These are phyloP conservation scores for Catocala sponsa DNA, from an alignment of 2,888 invertebrate species.

Conservation along the genomic window DNA sequence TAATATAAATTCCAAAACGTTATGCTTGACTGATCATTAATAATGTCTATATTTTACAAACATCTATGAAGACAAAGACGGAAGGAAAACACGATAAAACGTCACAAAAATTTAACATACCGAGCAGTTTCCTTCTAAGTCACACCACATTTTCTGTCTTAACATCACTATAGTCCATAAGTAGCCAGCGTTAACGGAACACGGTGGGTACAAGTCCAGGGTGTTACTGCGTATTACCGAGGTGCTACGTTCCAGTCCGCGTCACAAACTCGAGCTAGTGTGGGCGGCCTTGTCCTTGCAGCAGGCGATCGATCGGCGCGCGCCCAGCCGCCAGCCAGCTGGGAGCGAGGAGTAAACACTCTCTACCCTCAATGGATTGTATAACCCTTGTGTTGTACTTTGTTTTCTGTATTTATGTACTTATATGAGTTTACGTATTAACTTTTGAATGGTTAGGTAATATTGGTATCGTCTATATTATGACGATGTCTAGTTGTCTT, in stretches of 20 bases:
- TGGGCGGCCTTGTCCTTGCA: slow-evolving; percentile 79
- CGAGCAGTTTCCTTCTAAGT: not conserved
- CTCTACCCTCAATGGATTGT: slow-evolving; percentile 42
- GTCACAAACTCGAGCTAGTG: slow-evolving; percentile 41
- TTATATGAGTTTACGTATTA: slow-evolving; percentile 8
- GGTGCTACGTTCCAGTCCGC: slow-evolving; percentile 50
- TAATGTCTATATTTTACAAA: too few species aligned
- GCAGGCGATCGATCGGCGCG: slow-evolving; percentile 78
- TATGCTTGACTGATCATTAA: too few species aligned
- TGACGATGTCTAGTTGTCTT: not conserved
- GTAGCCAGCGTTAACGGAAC: slow-evolving; percentile 3
- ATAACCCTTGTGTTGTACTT: slow-evolving; percentile 35
- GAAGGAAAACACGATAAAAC: too few species aligned
- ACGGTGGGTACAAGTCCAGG: slow-evolving; percentile 10
- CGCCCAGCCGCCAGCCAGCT: slow-evolving; percentile 57
- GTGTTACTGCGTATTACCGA: slow-evolving; percentile 48
- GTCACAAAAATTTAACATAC: not conserved
- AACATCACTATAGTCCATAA: not conserved
- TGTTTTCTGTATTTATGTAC: slow-evolving; percentile 38
- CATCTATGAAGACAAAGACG: too few species aligned
- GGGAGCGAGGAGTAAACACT: slow-evolving; percentile 52
- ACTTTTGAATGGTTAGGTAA: not conserved
- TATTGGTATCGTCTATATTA: not conserved
- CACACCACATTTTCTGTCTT: too few species aligned
- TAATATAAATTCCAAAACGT: too few species aligned